These are phyloP conservation scores for Spongilla lacustris DNA, from an alignment of 37 sponge, comb jelly and placozoan genomes.

Conservation along the genomic window DNA sequence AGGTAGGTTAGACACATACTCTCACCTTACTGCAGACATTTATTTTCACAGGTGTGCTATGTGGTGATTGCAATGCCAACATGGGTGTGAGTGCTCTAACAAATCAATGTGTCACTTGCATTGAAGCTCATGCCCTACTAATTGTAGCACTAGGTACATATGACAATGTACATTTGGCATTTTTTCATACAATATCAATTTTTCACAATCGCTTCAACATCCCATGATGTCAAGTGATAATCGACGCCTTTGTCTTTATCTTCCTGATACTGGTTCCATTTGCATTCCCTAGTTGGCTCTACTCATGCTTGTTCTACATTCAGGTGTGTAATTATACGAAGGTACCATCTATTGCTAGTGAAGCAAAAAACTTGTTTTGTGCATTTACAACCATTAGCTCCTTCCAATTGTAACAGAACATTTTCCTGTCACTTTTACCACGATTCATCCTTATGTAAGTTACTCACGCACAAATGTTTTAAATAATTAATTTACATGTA, in stretches of 20 bases:
- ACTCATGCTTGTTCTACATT: constrained; percentile 58
- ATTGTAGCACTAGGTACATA: constrained; percentile 28
- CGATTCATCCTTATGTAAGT: neutral
- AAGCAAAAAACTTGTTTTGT: too few species aligned
- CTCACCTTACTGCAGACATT: too few species aligned
- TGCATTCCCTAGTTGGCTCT: constrained; percentile 15
- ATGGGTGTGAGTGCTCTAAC: constrained; percentile 47
- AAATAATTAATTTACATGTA: neutral
- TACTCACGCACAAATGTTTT: neutral
- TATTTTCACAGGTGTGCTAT: constrained; percentile 62
- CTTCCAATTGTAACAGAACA: neutral
- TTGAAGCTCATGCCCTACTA: neutral
- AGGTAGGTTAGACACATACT: neutral
- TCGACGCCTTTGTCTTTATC: constrained; percentile 11
- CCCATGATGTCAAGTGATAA: neutral
- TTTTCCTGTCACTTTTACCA: neutral
- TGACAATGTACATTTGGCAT: neutral
- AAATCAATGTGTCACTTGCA: constrained; percentile 49
- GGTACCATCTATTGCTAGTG: too few species aligned
- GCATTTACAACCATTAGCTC: neutral
- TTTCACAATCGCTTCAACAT: too few species aligned
- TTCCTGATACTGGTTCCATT: neutral
- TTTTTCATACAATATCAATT: too few species aligned
- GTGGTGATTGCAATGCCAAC: constrained; percentile 48
- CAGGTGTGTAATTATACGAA: constrained; percentile 33